These are phyloP conservation scores for Myrmecobius fasciatus DNA, from an alignment of 2,113 vertebrate species.

Conservation along the genomic window DNA sequence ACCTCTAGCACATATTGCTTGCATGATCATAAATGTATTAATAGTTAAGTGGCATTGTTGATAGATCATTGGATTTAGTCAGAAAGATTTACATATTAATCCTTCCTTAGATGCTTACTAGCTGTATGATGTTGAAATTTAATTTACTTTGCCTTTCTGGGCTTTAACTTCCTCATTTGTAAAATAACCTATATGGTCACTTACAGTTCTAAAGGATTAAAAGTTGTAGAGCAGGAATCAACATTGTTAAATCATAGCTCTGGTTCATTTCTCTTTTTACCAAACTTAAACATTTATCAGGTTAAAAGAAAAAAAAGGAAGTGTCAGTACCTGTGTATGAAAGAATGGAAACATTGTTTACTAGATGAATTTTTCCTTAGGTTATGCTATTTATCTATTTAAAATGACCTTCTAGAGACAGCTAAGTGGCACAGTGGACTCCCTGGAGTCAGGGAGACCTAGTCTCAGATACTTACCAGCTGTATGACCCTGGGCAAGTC, in stretches of 20 bases:
- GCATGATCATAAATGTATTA: not conserved
- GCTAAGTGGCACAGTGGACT: too few relatives aligned
- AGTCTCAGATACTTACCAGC: too few relatives aligned
- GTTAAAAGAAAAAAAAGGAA: not conserved
- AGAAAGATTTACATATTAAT: not conserved
- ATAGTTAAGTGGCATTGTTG: not conserved
- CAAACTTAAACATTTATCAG: conserved; percentile 62
- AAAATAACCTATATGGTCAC: not conserved
- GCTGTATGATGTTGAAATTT: not conserved
- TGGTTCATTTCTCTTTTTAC: not conserved
- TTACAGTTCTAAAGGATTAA: not conserved
- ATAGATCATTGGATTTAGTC: not conserved
- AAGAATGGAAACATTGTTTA: conserved; percentile 38
- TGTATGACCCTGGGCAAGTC: too few relatives aligned
- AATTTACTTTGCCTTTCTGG: not conserved
- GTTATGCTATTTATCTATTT: conserved; percentile 39
- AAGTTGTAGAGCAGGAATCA: not conserved
- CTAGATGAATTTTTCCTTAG: conserved; percentile 53
- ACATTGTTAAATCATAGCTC: not conserved
- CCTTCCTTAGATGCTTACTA: not conserved
- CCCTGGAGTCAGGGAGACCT: too few relatives aligned
- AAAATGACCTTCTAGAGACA: too few relatives aligned
- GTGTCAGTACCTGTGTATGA: not conserved
- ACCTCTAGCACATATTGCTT: not conserved
- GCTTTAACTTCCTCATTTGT: not conserved